phyloP scores from a whole-genome alignment of 2,113 vertebrate genomes.

The Actinemys pallida region DNA sequence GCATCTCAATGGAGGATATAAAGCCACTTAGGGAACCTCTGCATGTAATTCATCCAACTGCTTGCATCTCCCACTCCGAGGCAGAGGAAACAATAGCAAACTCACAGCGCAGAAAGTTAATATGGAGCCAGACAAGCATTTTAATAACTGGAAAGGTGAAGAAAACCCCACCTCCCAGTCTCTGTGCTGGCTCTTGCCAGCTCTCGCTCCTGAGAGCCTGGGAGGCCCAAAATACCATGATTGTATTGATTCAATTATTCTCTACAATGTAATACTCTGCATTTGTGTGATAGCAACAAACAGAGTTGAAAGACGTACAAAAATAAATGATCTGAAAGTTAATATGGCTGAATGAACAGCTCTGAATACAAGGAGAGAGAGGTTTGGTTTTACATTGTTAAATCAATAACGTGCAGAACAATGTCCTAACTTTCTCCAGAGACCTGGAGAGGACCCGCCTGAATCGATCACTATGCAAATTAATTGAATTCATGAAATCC shows the following conservation, averaged over 20 bases:
- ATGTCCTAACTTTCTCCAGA: slow-evolving; percentile 78
- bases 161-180: background rate
- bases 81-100: background rate
- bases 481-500: slow-evolving; percentile 82
- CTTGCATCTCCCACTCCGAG: accelerated
- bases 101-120: background rate
- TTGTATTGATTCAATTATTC: slow-evolving; percentile 84
- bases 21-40: background rate
- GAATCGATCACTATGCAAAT: slow-evolving; percentile 84
- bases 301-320: slow-evolving; percentile 85
- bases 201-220: slow-evolving; percentile 42
- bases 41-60: accelerated
- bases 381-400: slow-evolving; percentile 80
- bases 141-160: slow-evolving; percentile 63
- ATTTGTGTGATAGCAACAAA: slow-evolving; percentile 85
- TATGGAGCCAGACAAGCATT: slow-evolving; percentile 28
- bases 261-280: slow-evolving; percentile 82
- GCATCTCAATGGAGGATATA: accelerated
- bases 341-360: slow-evolving; percentile 85
- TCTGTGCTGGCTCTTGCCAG: background rate
- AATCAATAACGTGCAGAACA: slow-evolving; percentile 81
- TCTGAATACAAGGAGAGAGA: slow-evolving; percentile 74
- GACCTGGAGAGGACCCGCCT: slow-evolving; percentile 70
- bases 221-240: slow-evolving; percentile 67
- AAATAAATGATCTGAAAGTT: slow-evolving; percentile 86